phyloP scores from a whole-genome alignment of 2,888 invertebrate genomes.

The Notodonta ziczac region DNA sequence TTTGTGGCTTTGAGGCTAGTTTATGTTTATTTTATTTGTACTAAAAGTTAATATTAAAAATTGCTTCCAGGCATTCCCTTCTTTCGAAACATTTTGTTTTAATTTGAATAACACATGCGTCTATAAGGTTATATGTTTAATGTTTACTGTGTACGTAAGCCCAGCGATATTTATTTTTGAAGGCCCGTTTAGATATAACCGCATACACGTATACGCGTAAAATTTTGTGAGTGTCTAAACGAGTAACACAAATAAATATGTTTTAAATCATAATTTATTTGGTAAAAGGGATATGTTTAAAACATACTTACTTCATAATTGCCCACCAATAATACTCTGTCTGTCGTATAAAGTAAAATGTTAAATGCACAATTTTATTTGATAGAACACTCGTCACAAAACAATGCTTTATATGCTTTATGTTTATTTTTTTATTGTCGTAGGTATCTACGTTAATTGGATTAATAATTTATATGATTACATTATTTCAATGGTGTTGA shows the following conservation, averaged over 20 bases:
- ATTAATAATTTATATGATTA: not conserved
- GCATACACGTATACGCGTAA: not conserved
- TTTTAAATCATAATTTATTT: not conserved
- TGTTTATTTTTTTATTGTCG: slow-evolving; percentile 1
- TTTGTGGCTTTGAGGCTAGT: slow-evolving; percentile 7
- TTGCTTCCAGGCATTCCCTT: slow-evolving; percentile 1
- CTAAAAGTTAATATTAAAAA: not conserved
- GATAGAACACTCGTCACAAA: slow-evolving; percentile 30
- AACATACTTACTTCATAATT: not conserved
- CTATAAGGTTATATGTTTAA: too few species aligned
- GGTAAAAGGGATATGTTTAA: not conserved
- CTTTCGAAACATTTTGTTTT: not conserved
- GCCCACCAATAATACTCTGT: slow-evolving; percentile 31
- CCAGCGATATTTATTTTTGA: too few species aligned
- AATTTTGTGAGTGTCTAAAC: too few species aligned
- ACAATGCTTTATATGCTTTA: slow-evolving; percentile 30
- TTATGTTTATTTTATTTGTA: slow-evolving; percentile 1
- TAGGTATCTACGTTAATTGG: too few species aligned
- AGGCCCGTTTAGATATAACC: too few species aligned
- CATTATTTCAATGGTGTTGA: slow-evolving; percentile 25
- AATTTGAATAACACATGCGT: not conserved
- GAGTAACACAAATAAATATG: not conserved
- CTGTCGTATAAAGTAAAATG: slow-evolving; percentile 10
- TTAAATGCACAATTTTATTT: slow-evolving; percentile 27
- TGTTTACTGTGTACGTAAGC: too few species aligned